Evolutionary conservation across 2,797 vertebrate genomes (phyloP), one percentile per base, ranked within the genome.

Genomic region (Micromesistius poutassou): DNA sequence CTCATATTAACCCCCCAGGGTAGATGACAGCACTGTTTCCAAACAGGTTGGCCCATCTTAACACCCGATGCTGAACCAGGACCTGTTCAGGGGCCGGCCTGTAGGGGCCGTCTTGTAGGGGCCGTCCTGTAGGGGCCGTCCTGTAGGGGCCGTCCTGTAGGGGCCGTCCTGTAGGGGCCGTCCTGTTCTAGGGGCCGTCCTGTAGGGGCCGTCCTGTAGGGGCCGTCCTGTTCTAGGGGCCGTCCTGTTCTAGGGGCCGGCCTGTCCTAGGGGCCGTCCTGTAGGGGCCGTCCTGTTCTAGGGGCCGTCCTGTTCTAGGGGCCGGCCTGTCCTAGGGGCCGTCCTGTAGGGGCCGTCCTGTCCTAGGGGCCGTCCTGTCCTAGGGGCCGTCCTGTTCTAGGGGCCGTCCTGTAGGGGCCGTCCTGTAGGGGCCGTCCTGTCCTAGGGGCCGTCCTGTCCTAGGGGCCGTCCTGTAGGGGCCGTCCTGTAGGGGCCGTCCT

Each of bases 1-100:
- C 71, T 79, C 79, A 87, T 86, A 82, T 90, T 85, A 87, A 89
- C 83, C 84, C 87, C 87, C 77, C 5, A 78, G 87, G 90, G 88
- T 82, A 78, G 79, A 80, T 91, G 90, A 91, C 86, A 85, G 90
- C 87, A 90, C 85, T 19, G 40, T 90, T 88, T 91, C 87, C 86
- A 89, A 87, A 85, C 81, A 86, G 81, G 86, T 87, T 80, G 78
- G 81, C 84, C 75, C 40, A 86, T 83, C 38, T 77, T 73, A 82
- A 79, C 82, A 79, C 81, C 42, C 79, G 70, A 55, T 78, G 87
- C 84, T 87, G 62, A 72, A 83, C 28, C 30, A 78, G 81, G 84
- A 79, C 75, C 76, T 70, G 55, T 46, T 62, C 71, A 66, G 76
- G 1, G 25, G 87, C 84, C 88, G 62, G 72, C 83, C 28, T n/a